Evolutionary conservation across 2,888 invertebrate species (phyloP).

Genomic region (Philaethria dido): DNA sequence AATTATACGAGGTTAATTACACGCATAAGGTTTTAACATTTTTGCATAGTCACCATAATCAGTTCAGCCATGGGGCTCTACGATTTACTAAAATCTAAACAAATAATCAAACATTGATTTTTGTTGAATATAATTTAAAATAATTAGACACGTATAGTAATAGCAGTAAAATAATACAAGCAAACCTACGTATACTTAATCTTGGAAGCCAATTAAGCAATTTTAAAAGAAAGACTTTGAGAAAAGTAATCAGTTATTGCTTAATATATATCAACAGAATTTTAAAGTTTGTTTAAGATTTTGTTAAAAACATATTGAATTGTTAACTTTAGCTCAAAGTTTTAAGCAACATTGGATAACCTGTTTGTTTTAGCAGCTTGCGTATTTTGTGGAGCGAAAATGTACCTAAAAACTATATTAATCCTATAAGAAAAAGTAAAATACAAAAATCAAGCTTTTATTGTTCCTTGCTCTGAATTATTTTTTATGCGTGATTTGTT

Average conservation of each 20-base stretch:
- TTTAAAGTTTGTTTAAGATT: background rate
- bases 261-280: background rate
- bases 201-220: constrained; percentile 10
- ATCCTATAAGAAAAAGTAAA: background rate
- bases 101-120: background rate
- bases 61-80: constrained; percentile 28
- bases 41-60: constrained; percentile 20
- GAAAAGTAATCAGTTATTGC: constrained; percentile 1
- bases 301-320: background rate
- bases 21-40: constrained; percentile 14
- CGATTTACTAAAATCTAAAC: constrained; percentile 21
- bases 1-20: background rate
- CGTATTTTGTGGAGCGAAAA: background rate
- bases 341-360: background rate
- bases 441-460: background rate
- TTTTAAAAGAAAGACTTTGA: background rate
- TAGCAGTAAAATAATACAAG: background rate
- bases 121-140: background rate
- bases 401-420: background rate
- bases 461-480: background rate
- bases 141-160: background rate
- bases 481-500: constrained; percentile 12
- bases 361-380: background rate
- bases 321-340: background rate
- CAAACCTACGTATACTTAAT: background rate